Evolutionary conservation across 2,797 vertebrate genomes (phyloP).

Genomic region (Pantherophis vulpinus): DNA sequence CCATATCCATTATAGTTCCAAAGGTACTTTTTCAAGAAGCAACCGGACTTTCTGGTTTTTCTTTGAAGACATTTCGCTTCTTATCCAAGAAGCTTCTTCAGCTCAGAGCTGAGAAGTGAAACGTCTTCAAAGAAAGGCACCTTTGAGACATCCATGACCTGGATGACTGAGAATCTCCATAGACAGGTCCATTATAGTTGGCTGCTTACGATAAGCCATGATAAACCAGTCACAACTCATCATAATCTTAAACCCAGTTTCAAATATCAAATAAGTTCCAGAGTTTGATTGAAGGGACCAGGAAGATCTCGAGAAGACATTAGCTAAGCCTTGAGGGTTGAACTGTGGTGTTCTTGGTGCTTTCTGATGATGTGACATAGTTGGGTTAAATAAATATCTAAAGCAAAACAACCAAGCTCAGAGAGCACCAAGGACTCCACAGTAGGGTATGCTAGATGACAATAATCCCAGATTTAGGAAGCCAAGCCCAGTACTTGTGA

Average conservation of each 20-base stretch:
- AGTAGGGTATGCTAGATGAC: not conserved
- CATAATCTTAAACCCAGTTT: not conserved
- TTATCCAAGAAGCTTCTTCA: no score
- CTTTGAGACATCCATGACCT: no score
- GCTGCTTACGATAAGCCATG: not conserved
- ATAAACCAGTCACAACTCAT: not conserved
- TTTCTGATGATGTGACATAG: not conserved
- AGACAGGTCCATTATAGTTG: not conserved
- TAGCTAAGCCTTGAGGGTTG: not conserved
- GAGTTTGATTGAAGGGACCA: not conserved
- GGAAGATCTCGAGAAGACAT: not conserved
- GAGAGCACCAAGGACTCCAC: not conserved
- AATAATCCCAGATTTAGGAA: not conserved
- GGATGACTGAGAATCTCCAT: no score
- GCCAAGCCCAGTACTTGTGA: conserved; percentile 37
- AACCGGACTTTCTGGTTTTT: no score
- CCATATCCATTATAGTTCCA: no score
- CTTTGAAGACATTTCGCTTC: no score
- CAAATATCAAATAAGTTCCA: not conserved
- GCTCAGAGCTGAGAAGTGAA: no score
- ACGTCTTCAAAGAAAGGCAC: no score
- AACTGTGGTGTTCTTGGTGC: not conserved
- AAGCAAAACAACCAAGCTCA: not conserved
- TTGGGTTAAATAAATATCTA: not conserved
- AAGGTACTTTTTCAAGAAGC: no score